phyloP scores from a whole-genome alignment of 2,888 invertebrate species.

The Acleris emargana region DNA sequence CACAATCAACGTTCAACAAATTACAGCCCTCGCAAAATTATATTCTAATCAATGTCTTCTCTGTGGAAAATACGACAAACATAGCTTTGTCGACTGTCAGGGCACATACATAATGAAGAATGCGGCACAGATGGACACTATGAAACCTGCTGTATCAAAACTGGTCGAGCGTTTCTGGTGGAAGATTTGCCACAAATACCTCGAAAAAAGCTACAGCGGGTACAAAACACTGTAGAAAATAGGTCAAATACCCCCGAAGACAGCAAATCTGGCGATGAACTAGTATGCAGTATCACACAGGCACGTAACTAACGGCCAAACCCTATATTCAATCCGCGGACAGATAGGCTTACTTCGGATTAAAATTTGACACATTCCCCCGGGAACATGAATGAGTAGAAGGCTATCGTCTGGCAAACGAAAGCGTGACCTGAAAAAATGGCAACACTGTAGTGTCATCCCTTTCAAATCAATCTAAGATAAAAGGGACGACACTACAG shows the following conservation, averaged over 20 bases:
- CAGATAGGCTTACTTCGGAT: no score
- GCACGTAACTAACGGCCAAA: background rate
- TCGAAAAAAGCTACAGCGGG: background rate
- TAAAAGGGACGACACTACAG: no score
- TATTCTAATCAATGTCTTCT: background rate
- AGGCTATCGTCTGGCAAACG: no score
- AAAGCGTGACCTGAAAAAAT: no score
- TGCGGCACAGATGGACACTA: constrained; percentile 7
- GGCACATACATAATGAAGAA: constrained; percentile 5
- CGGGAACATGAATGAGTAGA: no score
- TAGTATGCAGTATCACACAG: no score
- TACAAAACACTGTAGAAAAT: background rate
- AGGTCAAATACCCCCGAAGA: background rate
- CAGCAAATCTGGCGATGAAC: background rate
- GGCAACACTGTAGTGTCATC: no score
- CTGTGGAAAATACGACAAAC: background rate
- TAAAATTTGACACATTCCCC: no score
- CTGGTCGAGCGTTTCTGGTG: constrained; percentile 5
- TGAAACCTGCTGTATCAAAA: constrained; percentile 3
- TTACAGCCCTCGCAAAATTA: background rate
- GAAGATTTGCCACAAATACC: background rate
- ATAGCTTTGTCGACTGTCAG: background rate
- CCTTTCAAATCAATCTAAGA: no score
- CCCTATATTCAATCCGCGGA: no score
- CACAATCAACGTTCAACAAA: background rate